Conservation (phyloP, 2,113 vertebrate species). For the Ariopsis seemanni region DNA sequence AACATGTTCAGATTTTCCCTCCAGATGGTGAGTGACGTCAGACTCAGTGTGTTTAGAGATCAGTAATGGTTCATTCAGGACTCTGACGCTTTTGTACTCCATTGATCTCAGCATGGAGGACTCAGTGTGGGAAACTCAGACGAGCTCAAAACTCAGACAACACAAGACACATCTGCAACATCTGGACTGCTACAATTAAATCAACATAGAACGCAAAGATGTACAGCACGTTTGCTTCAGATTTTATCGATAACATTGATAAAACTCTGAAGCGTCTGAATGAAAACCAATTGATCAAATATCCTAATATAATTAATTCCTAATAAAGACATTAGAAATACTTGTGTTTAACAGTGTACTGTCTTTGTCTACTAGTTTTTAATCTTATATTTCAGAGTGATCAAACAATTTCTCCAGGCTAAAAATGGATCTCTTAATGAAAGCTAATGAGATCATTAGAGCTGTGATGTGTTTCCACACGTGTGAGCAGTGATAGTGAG, state of each 20-base stretch:
- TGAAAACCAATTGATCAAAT: not conserved
- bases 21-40: slow-evolving; percentile 59
- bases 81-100: slow-evolving; percentile 50
- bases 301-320: not conserved
- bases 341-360: not conserved
- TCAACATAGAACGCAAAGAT: not conserved
- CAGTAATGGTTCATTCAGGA: slow-evolving; percentile 53
- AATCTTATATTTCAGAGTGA: not conserved
- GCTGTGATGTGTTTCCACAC: not conserved
- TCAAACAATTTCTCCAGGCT: not conserved
- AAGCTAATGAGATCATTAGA: not conserved
- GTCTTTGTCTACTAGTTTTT: not conserved
- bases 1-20: slow-evolving; percentile 44
- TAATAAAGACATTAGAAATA: not conserved
- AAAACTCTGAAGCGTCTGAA: too few relatives aligned
- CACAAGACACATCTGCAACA: slow-evolving; percentile 39
- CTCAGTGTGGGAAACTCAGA: slow-evolving; percentile 57
- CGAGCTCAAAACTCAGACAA: slow-evolving; percentile 43
- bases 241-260: too few relatives aligned
- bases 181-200: slow-evolving; percentile 2
- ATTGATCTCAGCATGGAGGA: slow-evolving; percentile 50
- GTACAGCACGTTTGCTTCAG: not conserved
- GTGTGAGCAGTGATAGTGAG: not conserved
- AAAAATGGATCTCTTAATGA: not conserved
- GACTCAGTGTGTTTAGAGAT: slow-evolving; percentile 43